These are phyloP conservation scores for Martes martes DNA, from an alignment of 2,113 vertebrate genomes.

Conservation along the genomic window DNA sequence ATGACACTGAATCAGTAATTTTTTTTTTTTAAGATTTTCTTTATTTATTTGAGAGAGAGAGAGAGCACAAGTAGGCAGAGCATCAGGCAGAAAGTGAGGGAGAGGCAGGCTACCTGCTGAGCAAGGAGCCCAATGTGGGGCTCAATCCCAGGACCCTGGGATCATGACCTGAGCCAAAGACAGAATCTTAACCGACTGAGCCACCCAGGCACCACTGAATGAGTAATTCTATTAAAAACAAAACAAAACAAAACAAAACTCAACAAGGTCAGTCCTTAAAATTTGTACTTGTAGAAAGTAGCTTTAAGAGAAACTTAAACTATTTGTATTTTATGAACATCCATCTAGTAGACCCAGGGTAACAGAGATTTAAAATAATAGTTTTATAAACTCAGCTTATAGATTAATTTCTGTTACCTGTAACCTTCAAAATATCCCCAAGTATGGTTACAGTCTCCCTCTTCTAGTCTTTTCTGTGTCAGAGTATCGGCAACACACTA, in stretches of 20 bases:
- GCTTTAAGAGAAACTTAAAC: not conserved
- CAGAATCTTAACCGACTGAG: not conserved
- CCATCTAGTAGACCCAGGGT: not conserved
- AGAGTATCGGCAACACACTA: not conserved
- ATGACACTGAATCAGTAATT: not conserved
- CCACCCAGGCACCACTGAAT: not conserved
- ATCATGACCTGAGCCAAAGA: not conserved
- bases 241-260: not conserved
- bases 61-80: not conserved
- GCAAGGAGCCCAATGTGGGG: not conserved
- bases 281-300: not conserved
- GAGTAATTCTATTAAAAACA: not conserved
- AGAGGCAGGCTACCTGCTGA: not conserved
- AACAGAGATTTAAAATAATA: not conserved
- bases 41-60: not conserved
- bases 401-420: not conserved
- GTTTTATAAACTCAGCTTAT: not conserved
- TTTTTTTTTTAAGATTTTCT: too few relatives aligned
- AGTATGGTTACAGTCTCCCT: not conserved
- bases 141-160: too few relatives aligned
- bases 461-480: not conserved
- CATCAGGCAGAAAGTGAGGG: not conserved
- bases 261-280: slow-evolving; percentile 2
- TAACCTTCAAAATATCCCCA: not conserved
- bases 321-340: not conserved